Percentiles rank a stretch among this genome's conserved stretches.
These are phyloP conservation scores for Prolemur simus DNA, from an alignment of 2,113 vertebrate genomes.

Conservation along the genomic window DNA sequence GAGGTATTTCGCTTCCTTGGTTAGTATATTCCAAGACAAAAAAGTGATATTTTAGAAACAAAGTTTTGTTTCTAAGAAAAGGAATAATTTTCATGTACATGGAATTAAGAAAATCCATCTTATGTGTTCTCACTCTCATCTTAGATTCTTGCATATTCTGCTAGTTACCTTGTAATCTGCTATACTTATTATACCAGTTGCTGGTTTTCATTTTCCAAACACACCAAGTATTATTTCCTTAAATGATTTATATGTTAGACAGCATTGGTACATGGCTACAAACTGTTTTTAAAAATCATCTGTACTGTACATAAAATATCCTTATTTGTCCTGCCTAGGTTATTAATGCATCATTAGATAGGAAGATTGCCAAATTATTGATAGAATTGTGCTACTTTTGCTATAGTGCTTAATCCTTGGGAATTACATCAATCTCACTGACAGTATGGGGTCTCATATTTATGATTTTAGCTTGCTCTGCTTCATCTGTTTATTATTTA, in stretches of 20 bases:
- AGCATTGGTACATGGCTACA: not conserved
- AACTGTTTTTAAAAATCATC: not conserved
- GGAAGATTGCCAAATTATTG: not conserved
- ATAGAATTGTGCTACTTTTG: not conserved
- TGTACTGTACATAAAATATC: not conserved
- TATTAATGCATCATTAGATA: not conserved
- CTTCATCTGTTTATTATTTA: not conserved
- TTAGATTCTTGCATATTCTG: not conserved
- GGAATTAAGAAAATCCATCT: not conserved
- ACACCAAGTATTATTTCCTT: not conserved
- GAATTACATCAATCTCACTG: not conserved
- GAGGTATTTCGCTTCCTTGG: too few relatives aligned
- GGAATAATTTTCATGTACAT: not conserved
- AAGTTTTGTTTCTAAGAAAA: not conserved
- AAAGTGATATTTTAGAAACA: not conserved
- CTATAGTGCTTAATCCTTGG: not conserved
- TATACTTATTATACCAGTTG: not conserved
- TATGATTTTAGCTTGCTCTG: not conserved
- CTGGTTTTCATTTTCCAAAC: not conserved
- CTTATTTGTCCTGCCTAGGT: not conserved
- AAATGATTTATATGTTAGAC: not conserved
- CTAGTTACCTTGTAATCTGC: not conserved
- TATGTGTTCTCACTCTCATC: not conserved
- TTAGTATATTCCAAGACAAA: not conserved
- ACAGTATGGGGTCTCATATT: not conserved